A percentile compares a stretch with the other conserved stretches of the same genome.
Evolutionary conservation across 2,797 vertebrate genomes (phyloP).

Genomic region (Prionace glauca): DNA sequence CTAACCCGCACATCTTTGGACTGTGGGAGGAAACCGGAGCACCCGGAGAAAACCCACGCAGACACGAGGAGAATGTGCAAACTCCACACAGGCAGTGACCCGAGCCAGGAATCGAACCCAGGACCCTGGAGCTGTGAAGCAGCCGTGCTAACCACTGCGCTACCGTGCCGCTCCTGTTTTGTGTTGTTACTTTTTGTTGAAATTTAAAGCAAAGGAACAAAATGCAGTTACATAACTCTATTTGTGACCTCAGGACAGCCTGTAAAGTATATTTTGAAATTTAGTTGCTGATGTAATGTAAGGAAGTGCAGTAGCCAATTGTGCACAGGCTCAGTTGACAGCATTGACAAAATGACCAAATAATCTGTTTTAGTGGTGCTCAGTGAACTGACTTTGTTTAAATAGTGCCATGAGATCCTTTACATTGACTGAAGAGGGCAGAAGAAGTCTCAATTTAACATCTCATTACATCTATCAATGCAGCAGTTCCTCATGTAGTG

Average conservation of each 20-base stretch:
- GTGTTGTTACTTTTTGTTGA: background rate
- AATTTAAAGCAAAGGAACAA: background rate
- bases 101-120: too few relatives aligned
- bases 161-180: slow-evolving; percentile 31
- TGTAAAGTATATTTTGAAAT: background rate
- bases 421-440: background rate
- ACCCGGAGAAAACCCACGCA: too few relatives aligned
- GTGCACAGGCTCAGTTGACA: background rate
- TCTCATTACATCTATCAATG: background rate
- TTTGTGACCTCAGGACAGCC: background rate
- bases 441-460: background rate
- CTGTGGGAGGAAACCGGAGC: too few relatives aligned
- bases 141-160: too few relatives aligned
- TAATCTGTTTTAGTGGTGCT: background rate
- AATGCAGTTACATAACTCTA: background rate
- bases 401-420: background rate
- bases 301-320: background rate
- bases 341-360: background rate
- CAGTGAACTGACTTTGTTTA: background rate
- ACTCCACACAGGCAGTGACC: too few relatives aligned
- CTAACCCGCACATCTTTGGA: too few relatives aligned
- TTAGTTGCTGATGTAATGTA: background rate
- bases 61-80: too few relatives aligned
- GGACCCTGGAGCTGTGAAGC: too few relatives aligned
- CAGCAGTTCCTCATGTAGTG: background rate